A percentile compares a stretch with the other conserved stretches of the same genome.
Conservation (phyloP, 2,888 invertebrate species). For the Lymantria monacha region DNA sequence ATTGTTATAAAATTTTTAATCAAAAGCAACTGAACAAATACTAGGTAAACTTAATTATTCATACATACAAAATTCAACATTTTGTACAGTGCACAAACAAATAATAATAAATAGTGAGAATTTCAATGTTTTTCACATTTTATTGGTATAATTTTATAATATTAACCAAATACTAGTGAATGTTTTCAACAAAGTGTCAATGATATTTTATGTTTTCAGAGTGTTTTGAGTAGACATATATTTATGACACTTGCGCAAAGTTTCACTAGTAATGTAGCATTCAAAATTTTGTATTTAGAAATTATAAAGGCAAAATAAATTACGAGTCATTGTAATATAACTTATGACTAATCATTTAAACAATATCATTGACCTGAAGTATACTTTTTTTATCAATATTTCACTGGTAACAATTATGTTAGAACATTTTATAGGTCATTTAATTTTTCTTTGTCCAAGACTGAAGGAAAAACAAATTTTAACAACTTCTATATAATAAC, state of each 20-base stretch:
- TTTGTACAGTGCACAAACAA: too few relatives aligned
- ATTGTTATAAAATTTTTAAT: too few relatives aligned
- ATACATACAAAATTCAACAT: too few relatives aligned
- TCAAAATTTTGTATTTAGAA: slow-evolving; percentile 6
- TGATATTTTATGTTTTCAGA: background rate
- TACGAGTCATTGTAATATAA: slow-evolving; percentile 2
- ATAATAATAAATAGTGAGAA: too few relatives aligned
- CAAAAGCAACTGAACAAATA: too few relatives aligned
- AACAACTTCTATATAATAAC: background rate
- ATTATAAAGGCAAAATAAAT: slow-evolving; percentile 2
- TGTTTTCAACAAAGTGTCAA: slow-evolving; percentile 19
- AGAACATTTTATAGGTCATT: background rate
- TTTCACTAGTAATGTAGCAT: background rate
- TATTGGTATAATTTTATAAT: too few relatives aligned
- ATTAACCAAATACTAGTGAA: slow-evolving; percentile 22
- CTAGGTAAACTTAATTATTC: too few relatives aligned
- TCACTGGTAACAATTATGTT: background rate
- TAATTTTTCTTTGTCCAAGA: background rate
- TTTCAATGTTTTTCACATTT: too few relatives aligned
- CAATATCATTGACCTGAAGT: background rate
- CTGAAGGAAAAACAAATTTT: background rate
- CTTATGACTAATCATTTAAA: background rate
- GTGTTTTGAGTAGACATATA: background rate
- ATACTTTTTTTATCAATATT: background rate
- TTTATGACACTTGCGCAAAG: background rate